These are phyloP conservation scores for Drosophila sucinea DNA, from an alignment of 1,140 invertebrate genomes.

Conservation along the genomic window DNA sequence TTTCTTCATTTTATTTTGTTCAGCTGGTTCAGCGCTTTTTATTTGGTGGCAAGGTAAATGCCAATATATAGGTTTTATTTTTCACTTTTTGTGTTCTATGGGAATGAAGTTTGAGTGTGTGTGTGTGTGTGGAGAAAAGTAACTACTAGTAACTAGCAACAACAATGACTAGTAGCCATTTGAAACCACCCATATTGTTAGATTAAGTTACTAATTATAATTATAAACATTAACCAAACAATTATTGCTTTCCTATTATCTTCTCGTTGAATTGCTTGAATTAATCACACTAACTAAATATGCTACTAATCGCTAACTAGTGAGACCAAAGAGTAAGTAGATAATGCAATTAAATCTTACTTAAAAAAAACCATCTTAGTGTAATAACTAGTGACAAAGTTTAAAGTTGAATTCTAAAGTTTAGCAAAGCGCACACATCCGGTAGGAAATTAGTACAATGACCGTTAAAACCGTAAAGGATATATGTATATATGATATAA, in stretches of 20 bases:
- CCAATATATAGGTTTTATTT: slow-evolving; percentile 15
- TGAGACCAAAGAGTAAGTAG: slow-evolving; percentile 81
- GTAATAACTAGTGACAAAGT: neutral
- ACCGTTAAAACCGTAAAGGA: slow-evolving; percentile 4
- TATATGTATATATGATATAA: neutral
- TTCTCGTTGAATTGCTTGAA: slow-evolving; percentile 42
- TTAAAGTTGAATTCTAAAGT: slow-evolving; percentile 11
- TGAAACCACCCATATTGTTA: neutral
- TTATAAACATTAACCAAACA: neutral
- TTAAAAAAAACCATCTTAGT: too few species aligned
- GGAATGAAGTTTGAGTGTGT: slow-evolving; percentile 11
- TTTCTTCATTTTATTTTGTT: slow-evolving; percentile 52
- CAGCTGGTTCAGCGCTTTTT: slow-evolving; percentile 68
- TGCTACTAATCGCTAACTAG: slow-evolving; percentile 49
- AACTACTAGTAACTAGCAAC: neutral
- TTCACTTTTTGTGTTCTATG: slow-evolving; percentile 16
- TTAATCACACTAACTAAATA: slow-evolving; percentile 38
- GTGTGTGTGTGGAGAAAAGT: slow-evolving; percentile 4
- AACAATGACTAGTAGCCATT: slow-evolving; percentile 6
- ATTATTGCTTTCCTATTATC: slow-evolving; percentile 16
- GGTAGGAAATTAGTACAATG: slow-evolving; percentile 8
- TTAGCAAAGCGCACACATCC: neutral
- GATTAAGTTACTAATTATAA: neutral
- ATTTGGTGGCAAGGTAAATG: slow-evolving; percentile 78
- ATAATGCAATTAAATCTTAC: slow-evolving; percentile 2